These are phyloP conservation scores for Charanyca ferruginea DNA, from an alignment of 2,888 invertebrate genomes.

Conservation along the genomic window DNA sequence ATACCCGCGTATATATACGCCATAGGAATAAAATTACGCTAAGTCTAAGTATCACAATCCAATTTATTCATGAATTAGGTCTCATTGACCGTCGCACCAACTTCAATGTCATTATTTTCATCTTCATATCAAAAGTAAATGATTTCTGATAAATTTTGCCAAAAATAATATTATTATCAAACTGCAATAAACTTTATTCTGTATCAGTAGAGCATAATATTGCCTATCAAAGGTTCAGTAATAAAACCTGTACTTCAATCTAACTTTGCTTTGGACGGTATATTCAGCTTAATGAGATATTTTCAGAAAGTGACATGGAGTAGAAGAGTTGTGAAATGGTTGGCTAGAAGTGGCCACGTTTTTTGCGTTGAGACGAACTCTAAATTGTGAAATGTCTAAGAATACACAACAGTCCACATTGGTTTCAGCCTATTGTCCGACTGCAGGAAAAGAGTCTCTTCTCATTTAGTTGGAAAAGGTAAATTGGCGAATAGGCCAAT, in stretches of 20 bases:
- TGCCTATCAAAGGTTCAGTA: slow-evolving; percentile 82
- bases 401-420: too few relatives aligned
- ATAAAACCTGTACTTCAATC: slow-evolving; percentile 77
- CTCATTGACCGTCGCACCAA: not conserved
- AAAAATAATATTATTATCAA: not conserved
- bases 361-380: not conserved
- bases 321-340: slow-evolving; percentile 1
- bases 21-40: too few relatives aligned
- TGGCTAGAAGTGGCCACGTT: slow-evolving; percentile 6
- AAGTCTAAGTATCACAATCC: not conserved
- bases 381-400: too few relatives aligned
- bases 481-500: too few relatives aligned
- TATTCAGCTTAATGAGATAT: slow-evolving; percentile 84
- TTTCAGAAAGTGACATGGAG: slow-evolving; percentile 70
- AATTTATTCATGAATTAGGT: not conserved
- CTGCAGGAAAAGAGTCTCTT: too few relatives aligned
- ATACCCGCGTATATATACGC: too few relatives aligned
- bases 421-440: too few relatives aligned
- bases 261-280: slow-evolving; percentile 81
- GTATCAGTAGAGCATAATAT: slow-evolving; percentile 69
- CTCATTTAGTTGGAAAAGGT: too few relatives aligned
- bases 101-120: not conserved
- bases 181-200: not conserved
- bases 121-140: not conserved
- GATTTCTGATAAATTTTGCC: not conserved